Percentiles rank a stretch among this genome's conserved stretches.
Evolutionary conservation across 1,140 invertebrate species (phyloP).

Genomic region (Maniola jurtina): DNA sequence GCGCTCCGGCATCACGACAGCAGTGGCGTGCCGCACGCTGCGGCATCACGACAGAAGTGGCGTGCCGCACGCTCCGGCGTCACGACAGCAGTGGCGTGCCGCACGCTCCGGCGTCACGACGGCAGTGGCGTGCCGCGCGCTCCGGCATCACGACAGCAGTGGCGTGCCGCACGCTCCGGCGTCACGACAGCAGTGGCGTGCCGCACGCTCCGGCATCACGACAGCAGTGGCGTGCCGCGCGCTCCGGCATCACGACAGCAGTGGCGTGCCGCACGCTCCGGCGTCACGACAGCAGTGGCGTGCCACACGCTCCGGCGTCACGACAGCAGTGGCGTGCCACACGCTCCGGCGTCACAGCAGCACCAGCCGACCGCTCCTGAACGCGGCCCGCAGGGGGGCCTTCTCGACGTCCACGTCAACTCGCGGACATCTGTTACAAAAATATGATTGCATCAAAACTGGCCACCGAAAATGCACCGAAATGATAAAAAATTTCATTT

Average conservation of each 20-base stretch:
- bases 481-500: too few relatives aligned
- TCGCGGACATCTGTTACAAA: too few relatives aligned
- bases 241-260: slow-evolving; percentile 29
- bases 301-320: too few relatives aligned
- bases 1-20: slow-evolving; percentile 43
- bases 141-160: slow-evolving; percentile 33
- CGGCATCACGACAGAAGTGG: slow-evolving; percentile 25
- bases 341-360: slow-evolving; percentile 28
- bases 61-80: background rate
- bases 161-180: slow-evolving; percentile 47
- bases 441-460: too few relatives aligned
- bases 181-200: background rate
- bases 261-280: background rate
- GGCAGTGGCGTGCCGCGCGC: background rate
- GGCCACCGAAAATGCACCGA: too few relatives aligned
- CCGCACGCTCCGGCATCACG: slow-evolving; percentile 19
- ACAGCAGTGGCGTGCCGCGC: slow-evolving; percentile 46
- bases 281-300: slow-evolving; percentile 38
- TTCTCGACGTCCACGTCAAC: slow-evolving; percentile 26
- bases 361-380: slow-evolving; percentile 48
- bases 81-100: slow-evolving; percentile 44
- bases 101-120: slow-evolving; percentile 45
- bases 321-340: background rate
- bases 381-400: slow-evolving; percentile 45
- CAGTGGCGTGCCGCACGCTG: background rate